Evolutionary conservation across 2,797 vertebrate species (phyloP).

Genomic region (Urosaurus nigricauda): DNA sequence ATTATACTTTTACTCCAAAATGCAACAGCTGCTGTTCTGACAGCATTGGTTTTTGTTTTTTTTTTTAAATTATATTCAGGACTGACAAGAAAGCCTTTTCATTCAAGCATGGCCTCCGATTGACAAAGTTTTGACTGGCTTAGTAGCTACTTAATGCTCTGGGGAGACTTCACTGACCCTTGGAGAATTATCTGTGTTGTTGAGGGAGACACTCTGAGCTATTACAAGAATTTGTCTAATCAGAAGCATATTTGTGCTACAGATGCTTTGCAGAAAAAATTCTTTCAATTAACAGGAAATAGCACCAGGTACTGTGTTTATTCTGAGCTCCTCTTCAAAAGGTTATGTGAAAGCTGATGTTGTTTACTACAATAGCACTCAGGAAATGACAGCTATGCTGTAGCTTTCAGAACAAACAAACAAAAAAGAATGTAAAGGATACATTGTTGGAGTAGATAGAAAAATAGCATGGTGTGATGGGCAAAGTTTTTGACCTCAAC

Average conservation of each 20-base stretch:
- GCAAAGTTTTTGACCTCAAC: not conserved
- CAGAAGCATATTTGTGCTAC: conserved; percentile 18
- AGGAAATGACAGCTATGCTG: not conserved
- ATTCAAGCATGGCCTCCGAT: conserved; percentile 25
- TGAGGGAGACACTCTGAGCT: not conserved
- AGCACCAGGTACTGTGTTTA: not conserved
- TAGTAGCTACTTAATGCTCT: conserved; percentile 44
- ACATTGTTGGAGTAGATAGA: not conserved
- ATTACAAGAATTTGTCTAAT: conserved; percentile 37
- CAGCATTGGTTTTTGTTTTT: not conserved
- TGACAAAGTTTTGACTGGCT: conserved; percentile 34
- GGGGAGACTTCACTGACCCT: conserved; percentile 35
- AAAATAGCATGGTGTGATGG: not conserved
- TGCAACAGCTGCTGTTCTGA: not conserved
- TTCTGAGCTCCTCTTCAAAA: not conserved
- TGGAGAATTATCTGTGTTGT: not conserved
- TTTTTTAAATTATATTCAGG: not conserved
- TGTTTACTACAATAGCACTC: not conserved
- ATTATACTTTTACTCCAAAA: not conserved
- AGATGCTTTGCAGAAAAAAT: rapidly evolving
- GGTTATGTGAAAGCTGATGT: not conserved
- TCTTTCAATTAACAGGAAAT: not conserved
- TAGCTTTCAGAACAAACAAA: not conserved
- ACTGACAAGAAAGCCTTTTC: conserved; percentile 24
- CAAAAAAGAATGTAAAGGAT: not conserved